These are phyloP conservation scores for Plagodis pulveraria DNA, from an alignment of 2,888 invertebrate genomes.

Conservation along the genomic window DNA sequence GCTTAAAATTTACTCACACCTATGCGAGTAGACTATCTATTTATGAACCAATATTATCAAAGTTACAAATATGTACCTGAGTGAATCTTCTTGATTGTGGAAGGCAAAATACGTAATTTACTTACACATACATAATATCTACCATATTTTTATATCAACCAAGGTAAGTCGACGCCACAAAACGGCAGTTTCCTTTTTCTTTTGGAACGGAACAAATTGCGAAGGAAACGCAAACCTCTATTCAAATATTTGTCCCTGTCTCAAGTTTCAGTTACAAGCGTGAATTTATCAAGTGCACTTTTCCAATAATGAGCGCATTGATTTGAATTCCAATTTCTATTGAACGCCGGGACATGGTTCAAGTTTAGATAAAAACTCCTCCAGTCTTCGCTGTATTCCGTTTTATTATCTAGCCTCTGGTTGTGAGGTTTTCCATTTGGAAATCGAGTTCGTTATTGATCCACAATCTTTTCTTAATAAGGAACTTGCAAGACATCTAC, in stretches of 20 bases:
- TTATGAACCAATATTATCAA: no score
- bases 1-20: no score
- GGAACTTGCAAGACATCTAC: constrained; percentile 1
- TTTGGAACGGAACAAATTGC: constrained; percentile 22
- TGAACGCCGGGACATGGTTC: constrained; percentile 44
- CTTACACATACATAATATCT: no score
- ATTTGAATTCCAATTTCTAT: constrained; percentile 52
- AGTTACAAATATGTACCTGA: no score
- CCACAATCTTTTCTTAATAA: no score
- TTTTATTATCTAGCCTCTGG: constrained; percentile 45
- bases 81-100: no score
- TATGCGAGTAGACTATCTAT: no score
- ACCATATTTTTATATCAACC: constrained; percentile 1
- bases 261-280: constrained; percentile 39
- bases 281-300: constrained; percentile 46
- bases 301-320: constrained; percentile 51
- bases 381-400: constrained; percentile 41
- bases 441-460: constrained; percentile 43
- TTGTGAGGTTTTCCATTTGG: constrained; percentile 44
- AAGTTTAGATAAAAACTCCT: constrained; percentile 47
- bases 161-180: constrained; percentile 15
- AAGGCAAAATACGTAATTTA: no score
- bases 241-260: constrained; percentile 40
- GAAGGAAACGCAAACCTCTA: constrained; percentile 35
- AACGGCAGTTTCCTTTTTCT: constrained; percentile 23